phyloP scores from a whole-genome alignment of 2,113 vertebrate genomes.

The Ia io region DNA sequence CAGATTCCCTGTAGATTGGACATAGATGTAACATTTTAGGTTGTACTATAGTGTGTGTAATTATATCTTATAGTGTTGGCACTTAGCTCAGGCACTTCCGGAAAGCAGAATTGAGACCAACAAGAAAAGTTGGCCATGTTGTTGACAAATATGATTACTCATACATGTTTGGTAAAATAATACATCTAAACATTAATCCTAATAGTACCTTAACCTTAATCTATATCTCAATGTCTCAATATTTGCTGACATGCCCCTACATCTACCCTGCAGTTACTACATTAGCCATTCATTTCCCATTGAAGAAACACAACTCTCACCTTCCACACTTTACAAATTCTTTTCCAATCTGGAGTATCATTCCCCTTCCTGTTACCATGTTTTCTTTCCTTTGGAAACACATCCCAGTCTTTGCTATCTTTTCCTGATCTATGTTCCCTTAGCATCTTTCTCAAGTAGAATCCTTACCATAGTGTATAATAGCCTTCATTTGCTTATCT shows the following conservation, averaged over 20 bases:
- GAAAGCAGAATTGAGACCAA: neutral
- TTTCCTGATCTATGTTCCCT: neutral
- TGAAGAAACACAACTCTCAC: neutral
- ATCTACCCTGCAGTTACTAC: neutral
- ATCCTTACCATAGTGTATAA: neutral
- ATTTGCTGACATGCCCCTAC: neutral
- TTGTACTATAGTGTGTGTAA: neutral
- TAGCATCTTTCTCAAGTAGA: neutral
- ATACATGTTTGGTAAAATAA: neutral
- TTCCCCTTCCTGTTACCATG: neutral
- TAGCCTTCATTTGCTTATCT: neutral
- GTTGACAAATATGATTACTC: neutral
- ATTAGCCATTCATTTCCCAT: neutral
- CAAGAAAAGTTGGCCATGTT: neutral
- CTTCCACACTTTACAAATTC: neutral
- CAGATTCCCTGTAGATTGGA: neutral
- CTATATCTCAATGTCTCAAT: neutral
- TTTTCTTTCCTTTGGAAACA: neutral
- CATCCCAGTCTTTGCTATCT: neutral
- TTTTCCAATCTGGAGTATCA: neutral
- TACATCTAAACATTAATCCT: neutral
- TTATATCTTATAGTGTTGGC: neutral
- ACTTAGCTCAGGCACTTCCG: neutral
- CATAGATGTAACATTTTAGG: neutral
- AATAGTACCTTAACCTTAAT: neutral